Evolutionary conservation across 1,140 invertebrate genomes (phyloP).

Genomic region (Homarus americanus): DNA sequence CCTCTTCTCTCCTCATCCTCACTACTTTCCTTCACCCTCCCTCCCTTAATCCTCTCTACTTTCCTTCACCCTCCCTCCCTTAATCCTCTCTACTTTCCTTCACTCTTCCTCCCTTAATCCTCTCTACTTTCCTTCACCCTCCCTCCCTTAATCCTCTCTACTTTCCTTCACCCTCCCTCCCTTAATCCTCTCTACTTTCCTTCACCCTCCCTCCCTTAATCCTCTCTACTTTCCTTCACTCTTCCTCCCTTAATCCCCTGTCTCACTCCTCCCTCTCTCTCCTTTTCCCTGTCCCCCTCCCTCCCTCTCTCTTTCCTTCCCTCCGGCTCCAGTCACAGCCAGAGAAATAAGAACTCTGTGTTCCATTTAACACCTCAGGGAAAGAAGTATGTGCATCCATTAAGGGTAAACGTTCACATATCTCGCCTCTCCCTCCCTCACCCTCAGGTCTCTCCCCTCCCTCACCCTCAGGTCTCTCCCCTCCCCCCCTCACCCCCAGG

Average conservation of each 20-base stretch:
- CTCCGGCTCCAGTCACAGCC: not conserved
- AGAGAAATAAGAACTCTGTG: not conserved
- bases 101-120: not conserved
- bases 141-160: not conserved
- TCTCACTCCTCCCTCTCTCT: too few species aligned
- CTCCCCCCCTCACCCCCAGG: too few species aligned
- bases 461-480: too few species aligned
- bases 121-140: not conserved
- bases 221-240: not conserved
- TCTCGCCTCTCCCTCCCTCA: not conserved
- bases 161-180: not conserved
- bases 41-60: not conserved
- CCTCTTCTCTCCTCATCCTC: not conserved
- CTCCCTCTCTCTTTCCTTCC: not conserved
- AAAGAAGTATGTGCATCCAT: conserved; percentile 2
- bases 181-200: not conserved
- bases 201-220: not conserved
- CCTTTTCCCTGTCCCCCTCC: too few species aligned
- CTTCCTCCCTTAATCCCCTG: not conserved
- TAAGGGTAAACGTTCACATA: conserved; percentile 13
- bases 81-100: not conserved
- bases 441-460: too few species aligned
- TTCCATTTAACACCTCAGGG: conserved; percentile 12
- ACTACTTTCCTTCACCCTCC: not conserved
- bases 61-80: not conserved